These are phyloP conservation scores for Nudaria mundana DNA, from an alignment of 2,888 invertebrate genomes.

Conservation along the genomic window DNA sequence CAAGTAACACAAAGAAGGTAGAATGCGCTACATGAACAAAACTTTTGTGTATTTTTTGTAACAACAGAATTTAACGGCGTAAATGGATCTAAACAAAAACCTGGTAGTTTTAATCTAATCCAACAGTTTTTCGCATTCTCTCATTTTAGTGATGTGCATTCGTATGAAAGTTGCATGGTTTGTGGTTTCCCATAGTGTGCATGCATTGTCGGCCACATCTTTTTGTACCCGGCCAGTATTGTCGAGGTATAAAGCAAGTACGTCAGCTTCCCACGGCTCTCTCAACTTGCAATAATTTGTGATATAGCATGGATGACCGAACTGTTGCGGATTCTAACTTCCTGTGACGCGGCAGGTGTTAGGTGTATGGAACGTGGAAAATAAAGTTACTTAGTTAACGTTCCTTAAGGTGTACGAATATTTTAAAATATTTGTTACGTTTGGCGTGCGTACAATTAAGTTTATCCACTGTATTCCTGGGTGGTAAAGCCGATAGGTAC, in stretches of 20 bases:
- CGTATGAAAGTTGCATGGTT: constrained; percentile 54
- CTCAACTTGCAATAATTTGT: constrained; percentile 20
- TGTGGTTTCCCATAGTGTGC: constrained; percentile 56
- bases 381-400: no score
- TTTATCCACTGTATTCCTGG: constrained; percentile 51
- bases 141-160: constrained; percentile 24
- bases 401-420: no score
- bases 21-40: no score
- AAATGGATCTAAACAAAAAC: constrained; percentile 14
- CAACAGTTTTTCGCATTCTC: constrained; percentile 19
- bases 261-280: constrained; percentile 58
- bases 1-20: no score
- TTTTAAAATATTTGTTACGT: constrained; percentile 24
- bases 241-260: constrained; percentile 45
- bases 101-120: constrained; percentile 20
- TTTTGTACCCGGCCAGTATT: constrained; percentile 61
- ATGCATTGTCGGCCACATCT: constrained; percentile 59
- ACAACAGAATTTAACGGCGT: no score
- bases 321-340: constrained; percentile 16
- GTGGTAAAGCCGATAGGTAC: constrained; percentile 61
- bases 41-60: no score
- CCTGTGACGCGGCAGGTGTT: constrained; percentile 20
- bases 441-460: constrained; percentile 49
- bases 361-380: no score
- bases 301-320: constrained; percentile 14